Evolutionary conservation across 2,888 invertebrate genomes (phyloP), one percentile per base, ranked within the genome.

Genomic region (Myopa tessellatipennis): DNA sequence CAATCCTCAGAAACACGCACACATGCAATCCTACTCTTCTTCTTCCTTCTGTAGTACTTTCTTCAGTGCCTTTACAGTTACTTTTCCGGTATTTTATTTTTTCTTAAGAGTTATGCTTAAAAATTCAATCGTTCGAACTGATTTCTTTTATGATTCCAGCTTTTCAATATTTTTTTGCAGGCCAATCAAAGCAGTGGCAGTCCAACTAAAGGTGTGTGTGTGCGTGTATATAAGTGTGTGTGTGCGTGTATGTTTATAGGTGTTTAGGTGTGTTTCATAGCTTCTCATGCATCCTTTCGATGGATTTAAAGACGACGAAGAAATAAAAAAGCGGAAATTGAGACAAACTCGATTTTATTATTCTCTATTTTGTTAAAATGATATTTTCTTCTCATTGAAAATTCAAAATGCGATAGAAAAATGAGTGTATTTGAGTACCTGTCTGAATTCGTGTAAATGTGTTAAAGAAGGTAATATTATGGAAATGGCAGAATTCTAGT

Each of bases 51-150:
- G 26, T 26, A 26, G 26, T 26, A 26, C 26, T 45, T 45, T 45
- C 45, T 45, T 45, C 10, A 45, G 6, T 45, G 10, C 45, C 10
- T 45, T 61, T 61, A 26, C 34, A 26, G 14, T 34, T 61, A 61
- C n/a, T 61, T 8, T 61, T 8, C 34, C 4, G 14, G 8, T 61
- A 61, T 61, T 61, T 8, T 60, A 60, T 74, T 74, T 74, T 74
- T 55, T 55, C 36, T 26, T 52, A 38, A 55, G 68, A 38, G 67
- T 74, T 74, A 74, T 67, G 67, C 36, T 50, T 52, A 67, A 74
- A 74, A 67, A 67, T 67, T 74, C 74, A 74, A 68, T 77, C 65
- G 65, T 65, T 67, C 65, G 76, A 50, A 69, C 60, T 68, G 69
- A 50, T 76, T 76, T 68, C 45, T 45, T 26, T 45, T 10, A 45